Conservation (phyloP, 2,113 vertebrate genomes). For the Phocoena sinus region DNA sequence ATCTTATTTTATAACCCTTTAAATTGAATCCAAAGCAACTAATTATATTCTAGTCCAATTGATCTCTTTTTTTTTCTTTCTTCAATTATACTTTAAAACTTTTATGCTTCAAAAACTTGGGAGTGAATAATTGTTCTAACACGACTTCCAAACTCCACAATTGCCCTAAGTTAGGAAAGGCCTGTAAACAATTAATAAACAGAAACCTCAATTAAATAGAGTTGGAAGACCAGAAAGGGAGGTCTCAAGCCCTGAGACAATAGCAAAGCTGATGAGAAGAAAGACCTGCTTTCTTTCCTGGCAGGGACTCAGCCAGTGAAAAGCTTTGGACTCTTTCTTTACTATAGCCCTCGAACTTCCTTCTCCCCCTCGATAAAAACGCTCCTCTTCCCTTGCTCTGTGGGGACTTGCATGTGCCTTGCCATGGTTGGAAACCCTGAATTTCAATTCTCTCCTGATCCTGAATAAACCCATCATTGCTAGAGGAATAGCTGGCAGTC, state of each 20-base stretch:
- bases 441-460: not conserved
- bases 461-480: not conserved
- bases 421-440: not conserved
- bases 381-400: not conserved
- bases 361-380: not conserved
- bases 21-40: conserved; percentile 40
- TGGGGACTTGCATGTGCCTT: not conserved
- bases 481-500: not conserved
- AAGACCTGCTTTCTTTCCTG: not conserved
- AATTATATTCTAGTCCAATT: conserved; percentile 49
- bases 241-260: not conserved
- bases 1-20: conserved; percentile 46
- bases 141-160: not conserved
- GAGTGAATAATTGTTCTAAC: not conserved
- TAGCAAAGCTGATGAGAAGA: not conserved
- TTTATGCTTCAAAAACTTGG: conserved; percentile 15
- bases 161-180: not conserved
- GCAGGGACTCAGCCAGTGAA: not conserved
- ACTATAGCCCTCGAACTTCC: not conserved
- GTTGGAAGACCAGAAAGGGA: not conserved
- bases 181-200: not conserved
- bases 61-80: not conserved
- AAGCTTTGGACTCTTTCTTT: not conserved
- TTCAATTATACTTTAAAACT: conserved; percentile 37
- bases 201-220: not conserved